Conservation (phyloP, 2,113 vertebrate species). For the Stercorarius parasiticus region DNA sequence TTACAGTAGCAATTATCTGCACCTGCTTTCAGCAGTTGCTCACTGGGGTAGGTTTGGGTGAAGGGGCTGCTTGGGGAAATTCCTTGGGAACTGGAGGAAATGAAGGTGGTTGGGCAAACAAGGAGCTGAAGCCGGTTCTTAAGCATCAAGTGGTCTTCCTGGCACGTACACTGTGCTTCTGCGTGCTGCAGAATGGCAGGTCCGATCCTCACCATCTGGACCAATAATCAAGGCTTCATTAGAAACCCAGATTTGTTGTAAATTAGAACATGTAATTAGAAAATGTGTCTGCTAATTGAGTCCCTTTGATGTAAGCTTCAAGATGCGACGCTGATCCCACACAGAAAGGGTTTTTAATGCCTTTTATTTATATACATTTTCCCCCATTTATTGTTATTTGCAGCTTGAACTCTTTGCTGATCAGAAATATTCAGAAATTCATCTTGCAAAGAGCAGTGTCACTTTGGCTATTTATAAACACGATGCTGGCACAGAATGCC, state of each 20-base stretch:
- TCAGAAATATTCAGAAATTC: slow-evolving; percentile 30
- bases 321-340: slow-evolving; percentile 3
- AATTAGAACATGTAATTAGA: slow-evolving; percentile 62
- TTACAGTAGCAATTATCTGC: background rate
- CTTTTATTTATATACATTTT: slow-evolving; percentile 41
- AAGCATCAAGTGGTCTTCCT: background rate
- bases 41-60: background rate
- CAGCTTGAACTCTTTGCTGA: slow-evolving; percentile 16
- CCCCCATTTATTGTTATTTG: slow-evolving; percentile 51
- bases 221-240: slow-evolving; percentile 43
- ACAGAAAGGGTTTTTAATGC: background rate
- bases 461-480: slow-evolving; percentile 59
- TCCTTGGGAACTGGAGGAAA: background rate
- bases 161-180: background rate
- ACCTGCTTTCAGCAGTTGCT: background rate
- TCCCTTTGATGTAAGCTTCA: slow-evolving; percentile 48
- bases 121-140: background rate
- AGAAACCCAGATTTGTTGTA: slow-evolving; percentile 41
- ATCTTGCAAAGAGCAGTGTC: slow-evolving; percentile 34
- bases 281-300: slow-evolving; percentile 60
- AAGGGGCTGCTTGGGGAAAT: background rate
- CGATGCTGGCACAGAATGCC: slow-evolving; percentile 38
- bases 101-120: background rate
- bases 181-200: background rate
- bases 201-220: slow-evolving; percentile 23